Evolutionary conservation across 1,140 invertebrate species (phyloP).

Genomic region (Venturia canescens): DNA sequence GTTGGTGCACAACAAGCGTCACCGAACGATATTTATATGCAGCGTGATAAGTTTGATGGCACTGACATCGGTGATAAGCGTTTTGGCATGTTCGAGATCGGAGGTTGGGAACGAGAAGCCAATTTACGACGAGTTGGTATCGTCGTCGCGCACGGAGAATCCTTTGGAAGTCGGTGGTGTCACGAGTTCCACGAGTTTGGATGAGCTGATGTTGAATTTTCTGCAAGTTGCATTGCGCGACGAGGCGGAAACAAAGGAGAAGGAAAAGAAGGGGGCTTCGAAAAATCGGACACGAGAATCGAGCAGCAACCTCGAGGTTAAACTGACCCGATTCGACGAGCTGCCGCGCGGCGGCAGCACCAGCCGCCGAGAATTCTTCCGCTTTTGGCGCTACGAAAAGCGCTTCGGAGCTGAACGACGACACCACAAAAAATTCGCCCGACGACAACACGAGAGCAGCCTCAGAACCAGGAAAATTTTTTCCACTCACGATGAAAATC

Average conservation of each 20-base stretch:
- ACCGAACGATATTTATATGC: constrained; percentile 88
- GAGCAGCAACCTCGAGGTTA: constrained; percentile 50
- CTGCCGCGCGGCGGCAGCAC: constrained; percentile 21
- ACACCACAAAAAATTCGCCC: constrained; percentile 58
- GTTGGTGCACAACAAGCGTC: constrained; percentile 83
- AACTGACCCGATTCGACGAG: constrained; percentile 48
- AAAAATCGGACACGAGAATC: constrained; percentile 7
- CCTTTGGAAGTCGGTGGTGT: background rate
- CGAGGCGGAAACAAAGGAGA: constrained; percentile 48
- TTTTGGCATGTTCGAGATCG: constrained; percentile 65
- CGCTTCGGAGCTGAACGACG: constrained; percentile 51
- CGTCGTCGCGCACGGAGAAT: constrained; percentile 2
- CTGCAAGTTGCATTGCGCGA: constrained; percentile 64
- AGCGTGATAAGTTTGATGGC: constrained; percentile 88
- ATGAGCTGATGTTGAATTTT: constrained; percentile 68
- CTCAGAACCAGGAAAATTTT: constrained; percentile 59
- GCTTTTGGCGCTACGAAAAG: constrained; percentile 62
- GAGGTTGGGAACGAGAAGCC: constrained; percentile 1
- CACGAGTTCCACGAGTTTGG: constrained; percentile 49
- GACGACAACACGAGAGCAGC: constrained; percentile 41
- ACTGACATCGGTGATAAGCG: constrained; percentile 71
- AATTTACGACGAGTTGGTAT: constrained; percentile 28
- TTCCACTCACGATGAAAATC: constrained; percentile 45
- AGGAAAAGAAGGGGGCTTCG: constrained; percentile 13
- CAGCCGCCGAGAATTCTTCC: constrained; percentile 61